Base-by-base conservation (phyloP, 2,888 invertebrate genomes). In the Lutraria lutraria region DNA sequence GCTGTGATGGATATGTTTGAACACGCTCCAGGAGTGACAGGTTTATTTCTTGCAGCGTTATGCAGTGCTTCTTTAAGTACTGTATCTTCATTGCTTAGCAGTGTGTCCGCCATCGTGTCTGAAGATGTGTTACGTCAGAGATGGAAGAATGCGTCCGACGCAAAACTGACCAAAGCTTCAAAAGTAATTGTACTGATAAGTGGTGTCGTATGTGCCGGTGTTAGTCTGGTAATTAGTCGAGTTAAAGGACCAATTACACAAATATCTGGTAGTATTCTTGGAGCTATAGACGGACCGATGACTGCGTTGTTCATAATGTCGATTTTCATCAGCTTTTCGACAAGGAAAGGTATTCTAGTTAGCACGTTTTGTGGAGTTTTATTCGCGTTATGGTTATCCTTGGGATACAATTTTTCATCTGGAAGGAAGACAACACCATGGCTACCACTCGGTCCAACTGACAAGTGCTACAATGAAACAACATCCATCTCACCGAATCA, bases 361-460 rank as follows among this genome's bases (percentile, higher is more conserved):
- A 93, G 94, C 13, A 91, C 91, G 0, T 12, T 93, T 25, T 8
- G 89, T 3, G 90, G 93, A 0, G 68, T 93, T 1, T 12, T 85
- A 13, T 91, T 93, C 43, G 88, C 86, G 21, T 34, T 88, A 15
- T 94, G 92, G 93, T 52, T 94, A 25, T 86, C 91, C 0, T 60
- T 90, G 12, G 94, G 94, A 0, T 87, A 87, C 21, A 92, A 87
- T 56, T 94, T 94, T 63, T 93, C 93, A 2, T 81, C 83, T 10
- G 85, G 88, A 16, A 56, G 91, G 13, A 87, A 87, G 81, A 85
- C 85, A 34, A 88, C 93, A 1, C 93, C 92, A 0, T 91, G 90
- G 88, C 85, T 94, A 8, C 93, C 93, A 0, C 86, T 89, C 0
- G 94, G 93, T 29, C 93, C 94, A 31, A 92, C 90, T 0, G 93